Percentiles rank a stretch among this genome's conserved stretches.
Evolutionary conservation across 2,888 invertebrate genomes (phyloP).

Genomic region (Lasioglossum leucozonium): DNA sequence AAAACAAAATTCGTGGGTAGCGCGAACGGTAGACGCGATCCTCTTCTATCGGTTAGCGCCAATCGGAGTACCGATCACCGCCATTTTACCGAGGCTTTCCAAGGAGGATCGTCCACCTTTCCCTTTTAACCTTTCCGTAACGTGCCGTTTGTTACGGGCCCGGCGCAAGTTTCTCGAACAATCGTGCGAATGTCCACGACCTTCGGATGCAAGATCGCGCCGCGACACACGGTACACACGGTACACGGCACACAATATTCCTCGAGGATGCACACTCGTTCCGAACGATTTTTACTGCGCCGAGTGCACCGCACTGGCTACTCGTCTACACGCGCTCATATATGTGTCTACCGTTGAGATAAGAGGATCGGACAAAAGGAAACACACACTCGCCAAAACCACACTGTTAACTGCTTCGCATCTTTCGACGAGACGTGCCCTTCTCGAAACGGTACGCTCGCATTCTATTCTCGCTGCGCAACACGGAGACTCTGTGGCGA

Average conservation of each 20-base stretch:
- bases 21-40: slow-evolving; percentile 60
- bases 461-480: slow-evolving; percentile 53
- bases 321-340: slow-evolving; percentile 42
- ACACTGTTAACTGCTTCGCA: slow-evolving; percentile 40
- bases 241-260: slow-evolving; percentile 8
- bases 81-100: slow-evolving; percentile 80
- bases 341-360: slow-evolving; percentile 26
- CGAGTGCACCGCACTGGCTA: slow-evolving; percentile 63
- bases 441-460: slow-evolving; percentile 38
- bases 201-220: slow-evolving; percentile 32
- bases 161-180: slow-evolving; percentile 52
- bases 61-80: slow-evolving; percentile 80
- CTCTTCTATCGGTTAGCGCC: slow-evolving; percentile 75
- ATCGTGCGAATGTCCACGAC: slow-evolving; percentile 49
- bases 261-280: slow-evolving; percentile 13
- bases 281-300: slow-evolving; percentile 57
- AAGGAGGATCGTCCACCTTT: slow-evolving; percentile 62
- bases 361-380: slow-evolving; percentile 32
- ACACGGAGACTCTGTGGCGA: slow-evolving; percentile 31
- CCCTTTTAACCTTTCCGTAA: slow-evolving; percentile 57
- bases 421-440: slow-evolving; percentile 37
- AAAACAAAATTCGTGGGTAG: slow-evolving; percentile 69
- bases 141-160: slow-evolving; percentile 24
- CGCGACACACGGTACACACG: neutral
- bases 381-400: slow-evolving; percentile 36